Base-by-base conservation (phyloP, 2,888 invertebrate species). In the Rotaria sp. region DNA sequence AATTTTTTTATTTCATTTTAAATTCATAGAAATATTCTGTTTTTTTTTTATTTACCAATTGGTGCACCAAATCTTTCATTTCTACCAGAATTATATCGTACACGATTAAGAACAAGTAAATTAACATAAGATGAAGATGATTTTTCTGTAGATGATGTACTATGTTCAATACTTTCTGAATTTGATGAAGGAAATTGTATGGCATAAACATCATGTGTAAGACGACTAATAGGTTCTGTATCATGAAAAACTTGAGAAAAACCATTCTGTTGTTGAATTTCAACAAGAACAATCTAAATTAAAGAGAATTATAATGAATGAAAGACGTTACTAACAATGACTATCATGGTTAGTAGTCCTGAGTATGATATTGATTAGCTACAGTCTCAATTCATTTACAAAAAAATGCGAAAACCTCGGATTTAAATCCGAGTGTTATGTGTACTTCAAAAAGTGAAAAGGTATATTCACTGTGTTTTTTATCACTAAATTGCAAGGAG, bases 91-190 rank as follows among this genome's bases (percentile, higher is more conserved):
- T 45, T 80, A 45, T 80, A 45, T 26, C 80, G 80, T 80, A 80
- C 45, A 45, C 80, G 41, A 80, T 80, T 80, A n/a, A 80, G n/a
- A 41, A 80, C 80, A 80, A 80, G 80, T 80, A 80, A 7, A 80
- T 80, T 80, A n/a, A 80, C 80, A 45, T 45, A 80, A 45, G 80
- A n/a, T 13, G 80, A 11, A 26, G 80, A 45, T 45, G 26, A 13
- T n/a, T 45, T 35, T 21, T 80, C 80, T 1, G n/a, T 45, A 10
- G 26, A 11, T 80, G 41, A n/a, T 45, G n/a, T 10, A n/a, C n/a
- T 13, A n/a, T 80, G 80, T 45, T 45, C n/a, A 26, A 7, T 80
- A 35, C 35, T 67, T 21, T 67, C 67, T 21, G 67, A 67, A 67
- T 35, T 67, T 15, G 41, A 45, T 45, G 80, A 45, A n/a, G 41